phyloP scores from a whole-genome alignment of 2,797 vertebrate species.

The Gallirallus australis region DNA sequence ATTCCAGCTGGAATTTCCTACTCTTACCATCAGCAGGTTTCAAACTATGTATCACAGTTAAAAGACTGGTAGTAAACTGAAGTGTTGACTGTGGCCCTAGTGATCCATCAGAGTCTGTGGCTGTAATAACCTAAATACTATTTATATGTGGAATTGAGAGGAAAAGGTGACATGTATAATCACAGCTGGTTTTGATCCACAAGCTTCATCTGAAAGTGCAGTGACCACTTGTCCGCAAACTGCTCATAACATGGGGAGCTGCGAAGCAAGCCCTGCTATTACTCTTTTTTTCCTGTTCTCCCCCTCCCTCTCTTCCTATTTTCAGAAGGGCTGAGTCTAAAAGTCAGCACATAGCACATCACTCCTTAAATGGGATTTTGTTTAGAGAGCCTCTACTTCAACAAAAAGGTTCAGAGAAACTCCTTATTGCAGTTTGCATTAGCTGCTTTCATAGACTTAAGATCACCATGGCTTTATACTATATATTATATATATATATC shows the following conservation, averaged over 20 bases:
- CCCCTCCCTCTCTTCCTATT: neutral
- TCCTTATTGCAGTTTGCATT: neutral
- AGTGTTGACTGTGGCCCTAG: neutral
- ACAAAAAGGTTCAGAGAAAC: neutral
- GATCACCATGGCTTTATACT: neutral
- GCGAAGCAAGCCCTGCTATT: neutral
- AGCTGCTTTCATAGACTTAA: neutral
- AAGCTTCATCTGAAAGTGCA: neutral
- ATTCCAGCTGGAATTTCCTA: neutral
- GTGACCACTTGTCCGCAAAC: neutral
- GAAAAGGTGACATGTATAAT: neutral
- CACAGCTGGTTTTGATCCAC: neutral
- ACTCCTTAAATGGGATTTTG: neutral
- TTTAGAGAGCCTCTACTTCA: neutral
- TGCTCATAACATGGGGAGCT: neutral
- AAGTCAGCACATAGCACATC: slow-evolving; percentile 23
- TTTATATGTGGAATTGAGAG: neutral
- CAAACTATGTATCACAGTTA: neutral
- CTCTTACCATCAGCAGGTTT: neutral
- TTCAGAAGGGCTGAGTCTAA: slow-evolving; percentile 38
- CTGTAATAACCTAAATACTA: neutral
- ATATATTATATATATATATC: neutral
- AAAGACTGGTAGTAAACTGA: neutral
- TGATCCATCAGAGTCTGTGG: neutral
- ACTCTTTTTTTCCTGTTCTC: neutral